Percentiles rank a stretch among this genome's conserved stretches.
Conservation (phyloP, 2,797 vertebrate genomes). For the Bradypodion pumilum region DNA sequence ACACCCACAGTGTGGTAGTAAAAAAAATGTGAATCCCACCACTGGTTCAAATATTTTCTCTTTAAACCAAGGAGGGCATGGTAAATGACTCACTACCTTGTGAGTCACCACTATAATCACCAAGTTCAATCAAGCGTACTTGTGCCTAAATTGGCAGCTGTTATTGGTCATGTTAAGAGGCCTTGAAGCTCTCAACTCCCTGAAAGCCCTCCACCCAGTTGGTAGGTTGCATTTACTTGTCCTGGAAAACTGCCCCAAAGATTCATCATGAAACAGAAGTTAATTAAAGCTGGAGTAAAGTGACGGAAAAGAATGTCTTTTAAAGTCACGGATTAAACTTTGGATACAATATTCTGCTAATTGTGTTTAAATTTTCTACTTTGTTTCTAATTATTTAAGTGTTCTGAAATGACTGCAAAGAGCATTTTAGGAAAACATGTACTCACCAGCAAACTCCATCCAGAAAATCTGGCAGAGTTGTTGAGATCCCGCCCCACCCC, state of each 20-base stretch:
- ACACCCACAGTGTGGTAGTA: too few relatives aligned
- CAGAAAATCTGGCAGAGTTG: constrained; percentile 72
- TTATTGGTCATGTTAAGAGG: not conserved
- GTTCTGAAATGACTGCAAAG: constrained; percentile 74
- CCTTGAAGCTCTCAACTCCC: not conserved
- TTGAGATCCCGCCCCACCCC: constrained; percentile 53
- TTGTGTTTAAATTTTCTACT: constrained; percentile 66
- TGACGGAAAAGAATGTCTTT: constrained; percentile 68
- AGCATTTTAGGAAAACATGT: constrained; percentile 72
- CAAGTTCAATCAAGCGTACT: too few relatives aligned
- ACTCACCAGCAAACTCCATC: constrained; percentile 71
- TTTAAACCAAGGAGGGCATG: too few relatives aligned
- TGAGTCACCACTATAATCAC: too few relatives aligned
- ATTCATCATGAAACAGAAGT: constrained; percentile 54
- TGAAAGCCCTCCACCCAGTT: not conserved
- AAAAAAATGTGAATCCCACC: too few relatives aligned
- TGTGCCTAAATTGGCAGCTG: not conserved
- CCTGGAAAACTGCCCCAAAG: constrained; percentile 44
- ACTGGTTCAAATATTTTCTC: too few relatives aligned
- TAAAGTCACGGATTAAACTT: constrained; percentile 66
- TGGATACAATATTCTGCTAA: constrained; percentile 70
- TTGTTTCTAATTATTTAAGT: constrained; percentile 75
- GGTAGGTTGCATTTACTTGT: not conserved
- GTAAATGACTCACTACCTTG: too few relatives aligned
- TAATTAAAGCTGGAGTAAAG: constrained; percentile 57